Evolutionary conservation across 2,888 invertebrate species (phyloP).

Genomic region (Pandemis corylana): DNA sequence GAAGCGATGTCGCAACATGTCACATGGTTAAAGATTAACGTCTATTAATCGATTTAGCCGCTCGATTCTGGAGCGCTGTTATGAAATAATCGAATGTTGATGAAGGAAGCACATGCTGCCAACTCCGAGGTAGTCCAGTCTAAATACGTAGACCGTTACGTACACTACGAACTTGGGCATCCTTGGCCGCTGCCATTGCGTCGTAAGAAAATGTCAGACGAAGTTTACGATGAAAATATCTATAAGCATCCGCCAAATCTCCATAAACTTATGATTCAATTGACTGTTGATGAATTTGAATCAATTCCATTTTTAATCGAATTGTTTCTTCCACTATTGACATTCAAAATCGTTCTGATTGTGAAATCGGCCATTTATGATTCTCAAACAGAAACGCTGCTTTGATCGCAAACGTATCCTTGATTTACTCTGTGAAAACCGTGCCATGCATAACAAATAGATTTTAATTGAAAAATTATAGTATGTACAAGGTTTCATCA

Average conservation of each 20-base stretch:
- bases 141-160: slow-evolving; percentile 34
- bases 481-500: slow-evolving; percentile 40
- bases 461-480: slow-evolving; percentile 40
- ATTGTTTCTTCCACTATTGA: slow-evolving; percentile 10
- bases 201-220: slow-evolving; percentile 30
- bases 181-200: slow-evolving; percentile 18
- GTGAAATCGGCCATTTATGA: slow-evolving; percentile 11
- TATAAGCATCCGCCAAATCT: slow-evolving; percentile 17
- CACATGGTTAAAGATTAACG: slow-evolving; percentile 30
- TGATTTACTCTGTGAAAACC: slow-evolving; percentile 34
- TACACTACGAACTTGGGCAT: slow-evolving; percentile 30
- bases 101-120: slow-evolving; percentile 37
- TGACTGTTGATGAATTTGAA: slow-evolving; percentile 3
- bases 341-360: slow-evolving; percentile 6
- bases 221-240: slow-evolving; percentile 20
- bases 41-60: slow-evolving; percentile 40
- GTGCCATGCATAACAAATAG: slow-evolving; percentile 40
- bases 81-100: slow-evolving; percentile 37
- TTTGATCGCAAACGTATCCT: slow-evolving; percentile 32
- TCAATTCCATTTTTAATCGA: slow-evolving; percentile 13
- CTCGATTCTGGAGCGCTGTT: slow-evolving; percentile 38
- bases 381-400: not conserved
- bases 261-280: slow-evolving; percentile 29
- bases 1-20: slow-evolving; percentile 26
- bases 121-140: slow-evolving; percentile 30